Conservation (phyloP, 64 coral and sea anemone genomes). For the Montipora cactus region DNA sequence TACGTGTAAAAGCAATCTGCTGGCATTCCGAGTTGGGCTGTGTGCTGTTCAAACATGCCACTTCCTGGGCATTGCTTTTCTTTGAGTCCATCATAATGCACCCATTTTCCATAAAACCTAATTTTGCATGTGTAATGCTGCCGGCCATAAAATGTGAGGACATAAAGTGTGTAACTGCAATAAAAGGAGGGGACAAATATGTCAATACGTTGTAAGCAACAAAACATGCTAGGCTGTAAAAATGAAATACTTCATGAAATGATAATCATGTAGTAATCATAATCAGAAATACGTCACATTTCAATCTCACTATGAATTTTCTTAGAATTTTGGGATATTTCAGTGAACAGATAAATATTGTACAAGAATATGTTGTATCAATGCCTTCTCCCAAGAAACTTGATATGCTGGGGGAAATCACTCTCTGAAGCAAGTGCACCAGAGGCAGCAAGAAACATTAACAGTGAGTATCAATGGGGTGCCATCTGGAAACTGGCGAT, state of each 20-base stretch:
- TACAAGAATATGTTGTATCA: neutral
- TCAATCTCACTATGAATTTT: neutral
- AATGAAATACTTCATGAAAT: neutral
- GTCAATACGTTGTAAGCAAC: neutral
- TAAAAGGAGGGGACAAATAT: too few relatives aligned
- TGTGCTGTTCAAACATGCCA: neutral
- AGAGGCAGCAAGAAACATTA: too few relatives aligned
- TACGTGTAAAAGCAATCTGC: neutral
- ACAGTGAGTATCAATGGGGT: too few relatives aligned
- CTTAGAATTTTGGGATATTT: neutral
- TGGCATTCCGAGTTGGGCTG: neutral
- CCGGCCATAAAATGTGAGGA: too few relatives aligned
- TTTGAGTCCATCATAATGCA: too few relatives aligned
- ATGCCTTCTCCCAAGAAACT: neutral
- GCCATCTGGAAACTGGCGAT: too few relatives aligned
- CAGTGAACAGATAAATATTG: neutral
- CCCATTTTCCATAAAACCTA: too few relatives aligned
- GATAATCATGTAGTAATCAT: neutral
- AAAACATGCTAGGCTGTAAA: neutral
- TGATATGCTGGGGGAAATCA: neutral
- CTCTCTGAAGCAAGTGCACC: neutral
- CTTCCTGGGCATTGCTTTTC: too few relatives aligned
- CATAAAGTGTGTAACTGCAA: too few relatives aligned
- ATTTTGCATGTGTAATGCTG: too few relatives aligned
- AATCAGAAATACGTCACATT: neutral